A percentile compares a stretch with the other conserved stretches of the same genome.
These are phyloP conservation scores for Macaria liturata DNA, from an alignment of 2,888 invertebrate genomes.

Conservation along the genomic window DNA sequence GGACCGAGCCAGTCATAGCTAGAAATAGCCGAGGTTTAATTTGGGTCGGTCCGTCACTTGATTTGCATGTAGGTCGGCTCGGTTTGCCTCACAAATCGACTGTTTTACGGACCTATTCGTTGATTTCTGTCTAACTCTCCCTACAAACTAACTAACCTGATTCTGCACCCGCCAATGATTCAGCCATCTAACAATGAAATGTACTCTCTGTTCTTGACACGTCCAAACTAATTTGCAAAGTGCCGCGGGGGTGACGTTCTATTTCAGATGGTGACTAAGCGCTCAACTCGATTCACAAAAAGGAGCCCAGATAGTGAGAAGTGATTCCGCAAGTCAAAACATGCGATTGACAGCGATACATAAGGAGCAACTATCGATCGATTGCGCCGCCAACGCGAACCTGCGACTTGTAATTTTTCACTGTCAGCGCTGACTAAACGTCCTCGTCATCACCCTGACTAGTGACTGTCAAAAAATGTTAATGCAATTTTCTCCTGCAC, in stretches of 20 bases:
- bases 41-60: conserved; percentile 76
- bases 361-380: conserved; percentile 77
- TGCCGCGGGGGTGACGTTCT: conserved; percentile 53
- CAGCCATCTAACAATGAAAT: conserved; percentile 14
- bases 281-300: conserved; percentile 44
- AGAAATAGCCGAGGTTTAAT: conserved; percentile 62
- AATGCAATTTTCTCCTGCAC: conserved; percentile 68
- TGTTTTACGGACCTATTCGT: conserved; percentile 54
- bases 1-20: conserved; percentile 56
- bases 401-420: conserved; percentile 75
- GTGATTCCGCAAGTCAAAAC: conserved; percentile 75
- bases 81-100: conserved; percentile 50
- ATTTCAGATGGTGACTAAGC: conserved; percentile 62
- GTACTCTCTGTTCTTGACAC: conserved; percentile 10
- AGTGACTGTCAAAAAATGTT: conserved; percentile 77
- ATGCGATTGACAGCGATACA: conserved; percentile 79
- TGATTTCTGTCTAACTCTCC: conserved; percentile 55
- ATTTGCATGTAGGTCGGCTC: conserved; percentile 73
- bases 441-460: conserved; percentile 73
- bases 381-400: conserved; percentile 62
- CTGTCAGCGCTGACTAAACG: conserved; percentile 75
- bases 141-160: conserved; percentile 9
- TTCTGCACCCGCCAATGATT: conserved; percentile 39
- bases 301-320: conserved; percentile 52
- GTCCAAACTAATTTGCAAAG: conserved; percentile 47